Base-by-base conservation (phyloP, 1,140 invertebrate species). In the Streblospio benedicti region DNA sequence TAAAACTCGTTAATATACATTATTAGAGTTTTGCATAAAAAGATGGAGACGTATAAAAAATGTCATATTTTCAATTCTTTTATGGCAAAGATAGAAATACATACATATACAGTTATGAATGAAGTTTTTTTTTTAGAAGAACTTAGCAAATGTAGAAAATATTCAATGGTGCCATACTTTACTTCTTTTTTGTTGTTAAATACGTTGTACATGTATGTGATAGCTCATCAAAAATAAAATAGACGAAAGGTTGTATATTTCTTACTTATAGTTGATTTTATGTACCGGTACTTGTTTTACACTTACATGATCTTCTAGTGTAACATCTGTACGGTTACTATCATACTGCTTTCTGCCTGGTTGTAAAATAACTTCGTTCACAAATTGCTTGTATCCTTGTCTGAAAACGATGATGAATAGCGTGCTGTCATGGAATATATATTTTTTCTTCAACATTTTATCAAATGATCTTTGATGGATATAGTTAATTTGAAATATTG, bases 371-470 rank as follows among this genome's bases (percentile, higher is more conserved):
- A 70, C 73, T 66, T 81, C 81, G 85, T 88, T 85, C 49, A 94
- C 87, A 75, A 93, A 92, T 66, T 90, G 87, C 18, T 61, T 59
- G 54, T 79, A 79, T 2, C 66, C 45, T 23, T 63, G 59, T 57
- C 75, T 76, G 59, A 28, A 64, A 67, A 23, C 23, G 23, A 9
- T 14, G 0, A 18, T 38, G 12, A 31, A 33, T 16, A 6, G n/a
- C n/a, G 16, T 51, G n/a, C 25, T 27, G 2, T 6, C 31, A 18
- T 2, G 33, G 16, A 43, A 5, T 12, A 23, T 53, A 32, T n/a
- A 27, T 25, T 28, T 30, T 3, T 16, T 28, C 18, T 6, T 49
- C 6, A 6, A 49, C 45, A 49, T 49, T 49, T 49, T 20, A 49
- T 6, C 12, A 49, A 12, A 6, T 23, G 6, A 49, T 9, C 12